Evolutionary conservation across 2,888 invertebrate species (phyloP).

Genomic region (Rhingia rostrata): DNA sequence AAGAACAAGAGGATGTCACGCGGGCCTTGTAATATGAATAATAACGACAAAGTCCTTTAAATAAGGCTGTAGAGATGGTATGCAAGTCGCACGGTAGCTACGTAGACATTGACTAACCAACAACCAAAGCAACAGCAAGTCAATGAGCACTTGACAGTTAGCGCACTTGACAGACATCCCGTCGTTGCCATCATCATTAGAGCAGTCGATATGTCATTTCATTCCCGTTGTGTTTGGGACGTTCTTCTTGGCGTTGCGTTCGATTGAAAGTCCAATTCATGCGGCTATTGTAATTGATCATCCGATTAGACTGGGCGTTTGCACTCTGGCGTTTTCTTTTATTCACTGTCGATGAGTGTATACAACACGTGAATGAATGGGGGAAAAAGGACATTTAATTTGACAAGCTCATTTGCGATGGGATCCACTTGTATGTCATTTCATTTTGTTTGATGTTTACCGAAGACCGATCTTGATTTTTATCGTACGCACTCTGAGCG

Average conservation of each 20-base stretch:
- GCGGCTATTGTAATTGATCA: constrained; percentile 69
- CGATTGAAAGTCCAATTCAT: constrained; percentile 50
- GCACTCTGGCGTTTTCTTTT: constrained; percentile 25
- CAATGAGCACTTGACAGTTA: constrained; percentile 71
- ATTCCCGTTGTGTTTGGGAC: constrained; percentile 13
- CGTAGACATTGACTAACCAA: not conserved
- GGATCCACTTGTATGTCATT: constrained; percentile 75
- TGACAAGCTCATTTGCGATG: constrained; percentile 67
- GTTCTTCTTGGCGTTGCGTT: constrained; percentile 28
- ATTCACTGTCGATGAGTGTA: constrained; percentile 10
- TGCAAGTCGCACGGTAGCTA: constrained; percentile 60
- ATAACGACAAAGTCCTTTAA: constrained; percentile 48
- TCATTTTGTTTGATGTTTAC: constrained; percentile 73
- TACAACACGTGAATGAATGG: constrained; percentile 13
- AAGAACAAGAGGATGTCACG: constrained; percentile 70
- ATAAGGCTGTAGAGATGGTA: not conserved
- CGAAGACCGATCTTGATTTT: constrained; percentile 73
- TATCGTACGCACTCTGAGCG: constrained; percentile 60
- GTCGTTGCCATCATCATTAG: constrained; percentile 63
- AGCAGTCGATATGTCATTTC: constrained; percentile 60
- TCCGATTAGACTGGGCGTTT: constrained; percentile 58
- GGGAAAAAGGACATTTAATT: constrained; percentile 71
- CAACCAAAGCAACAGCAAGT: constrained; percentile 39
- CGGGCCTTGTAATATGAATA: constrained; percentile 63
- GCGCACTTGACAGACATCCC: constrained; percentile 69